phyloP scores from a whole-genome alignment of 1,140 invertebrate species.

The Tribolium madens region DNA sequence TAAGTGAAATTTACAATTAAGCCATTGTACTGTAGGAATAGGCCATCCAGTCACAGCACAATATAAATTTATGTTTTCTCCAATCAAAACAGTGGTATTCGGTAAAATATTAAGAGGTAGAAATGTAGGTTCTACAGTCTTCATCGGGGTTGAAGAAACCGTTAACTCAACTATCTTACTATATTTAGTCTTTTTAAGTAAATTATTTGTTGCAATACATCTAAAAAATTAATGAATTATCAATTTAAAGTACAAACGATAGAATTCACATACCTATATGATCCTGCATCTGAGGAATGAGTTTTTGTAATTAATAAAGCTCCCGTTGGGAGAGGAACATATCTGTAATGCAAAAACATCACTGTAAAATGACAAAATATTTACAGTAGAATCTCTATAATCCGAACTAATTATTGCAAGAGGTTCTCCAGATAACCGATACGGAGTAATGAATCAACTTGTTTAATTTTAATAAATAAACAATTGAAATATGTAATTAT shows the following conservation, averaged over 20 bases:
- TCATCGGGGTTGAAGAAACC: slow-evolving; percentile 44
- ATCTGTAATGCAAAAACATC: slow-evolving; percentile 56
- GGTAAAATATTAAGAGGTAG: slow-evolving; percentile 54
- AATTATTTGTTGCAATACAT: slow-evolving; percentile 60
- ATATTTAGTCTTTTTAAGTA: slow-evolving; percentile 59
- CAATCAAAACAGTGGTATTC: slow-evolving; percentile 55
- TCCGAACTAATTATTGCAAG: too few relatives aligned
- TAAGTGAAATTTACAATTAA: slow-evolving; percentile 54
- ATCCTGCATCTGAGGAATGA: slow-evolving; percentile 58
- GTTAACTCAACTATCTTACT: slow-evolving; percentile 54
- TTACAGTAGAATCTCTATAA: too few relatives aligned
- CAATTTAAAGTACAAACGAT: background rate
- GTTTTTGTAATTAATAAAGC: slow-evolving; percentile 61
- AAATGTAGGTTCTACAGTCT: slow-evolving; percentile 51
- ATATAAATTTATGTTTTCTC: slow-evolving; percentile 55
- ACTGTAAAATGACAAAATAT: background rate
- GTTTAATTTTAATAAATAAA: too few relatives aligned
- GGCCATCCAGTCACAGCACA: slow-evolving; percentile 61
- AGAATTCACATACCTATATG: slow-evolving; percentile 58
- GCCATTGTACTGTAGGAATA: slow-evolving; percentile 60
- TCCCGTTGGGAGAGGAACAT: slow-evolving; percentile 64
- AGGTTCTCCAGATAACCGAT: too few relatives aligned
- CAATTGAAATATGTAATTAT: too few relatives aligned
- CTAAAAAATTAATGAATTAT: slow-evolving; percentile 51
- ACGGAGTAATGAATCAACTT: too few relatives aligned